Base-by-base conservation (phyloP, 2,113 vertebrate genomes). In the Brachypodius melanocephalos region DNA sequence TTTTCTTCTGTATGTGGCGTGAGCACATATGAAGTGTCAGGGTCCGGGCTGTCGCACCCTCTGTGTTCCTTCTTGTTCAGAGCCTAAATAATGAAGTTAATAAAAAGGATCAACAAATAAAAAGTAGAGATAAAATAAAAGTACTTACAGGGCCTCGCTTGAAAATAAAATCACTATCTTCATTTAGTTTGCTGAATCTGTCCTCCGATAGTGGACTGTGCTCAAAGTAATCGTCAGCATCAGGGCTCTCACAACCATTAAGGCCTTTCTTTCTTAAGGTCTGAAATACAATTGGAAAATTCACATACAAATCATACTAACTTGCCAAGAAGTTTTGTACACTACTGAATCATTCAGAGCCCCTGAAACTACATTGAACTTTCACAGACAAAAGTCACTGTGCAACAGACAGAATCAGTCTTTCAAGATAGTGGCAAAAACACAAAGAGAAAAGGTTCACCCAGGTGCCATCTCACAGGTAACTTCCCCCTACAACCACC, bases 51-150 rank as follows among this genome's bases (percentile, higher is more conserved):
- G 99, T 99, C 99, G 98, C 99, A 99, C 98, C 99, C 99, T 99
- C 99, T 98, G 99, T 99, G 99, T 98, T 99, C 99, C 98, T 99
- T 99, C 99, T 99, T 99, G 99, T 99, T 99, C 98, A 99, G 99
- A 98, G 99, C 99, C 99, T 99, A 99, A 97, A 98, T 98, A 98
- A 98, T 98, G 98, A 99, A 99, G 99, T 99, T 99, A 99, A 98
- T 98, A 98, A 98, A 99, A 99, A 98, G 98, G 98, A 99, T 99
- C 98, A 99, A 99, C 99, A 99, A 98, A 99, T 99, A 99, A 98
- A 98, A 99, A 98, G 98, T 96, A 98, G 97, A 98, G 97, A 98
- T 96, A 98, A 98, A 98, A 97, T 98, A 97, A 97, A 98, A 99
- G 99, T 99, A 99, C 99, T 99, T 99, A 99, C 99, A 99, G 98